A percentile compares a stretch with the other conserved stretches of the same genome.
phyloP scores from a whole-genome alignment of 2,888 invertebrate species.

The Danaus chrysippus region DNA sequence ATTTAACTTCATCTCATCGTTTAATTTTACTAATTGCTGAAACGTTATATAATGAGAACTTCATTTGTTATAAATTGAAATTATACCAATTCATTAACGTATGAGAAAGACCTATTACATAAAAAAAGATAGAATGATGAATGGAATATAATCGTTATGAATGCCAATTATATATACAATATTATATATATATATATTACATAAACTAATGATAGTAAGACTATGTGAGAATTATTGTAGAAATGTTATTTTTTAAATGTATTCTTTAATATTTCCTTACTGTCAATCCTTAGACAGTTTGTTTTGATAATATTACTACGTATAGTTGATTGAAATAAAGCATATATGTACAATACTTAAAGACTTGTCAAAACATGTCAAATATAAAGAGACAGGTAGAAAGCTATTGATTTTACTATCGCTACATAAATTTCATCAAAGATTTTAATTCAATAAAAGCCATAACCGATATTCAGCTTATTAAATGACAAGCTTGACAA shows the following conservation, averaged over 20 bases:
- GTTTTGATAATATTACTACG: not conserved
- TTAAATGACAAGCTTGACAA: conserved; percentile 1
- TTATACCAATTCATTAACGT: too few relatives aligned
- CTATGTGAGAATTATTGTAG: too few relatives aligned
- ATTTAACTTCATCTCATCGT: too few relatives aligned
- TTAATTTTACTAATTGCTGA: too few relatives aligned
- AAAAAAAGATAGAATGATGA: conserved; percentile 8
- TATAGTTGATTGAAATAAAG: conserved; percentile 10
- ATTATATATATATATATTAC: conserved; percentile 17
- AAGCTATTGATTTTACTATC: too few relatives aligned
- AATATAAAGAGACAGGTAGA: too few relatives aligned
- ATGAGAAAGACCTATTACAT: too few relatives aligned
- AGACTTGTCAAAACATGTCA: not conserved
- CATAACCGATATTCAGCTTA: not conserved
- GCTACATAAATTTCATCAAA: too few relatives aligned
- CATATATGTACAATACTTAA: not conserved
- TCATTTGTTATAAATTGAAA: too few relatives aligned
- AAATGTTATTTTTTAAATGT: too few relatives aligned
- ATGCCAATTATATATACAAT: conserved; percentile 17
- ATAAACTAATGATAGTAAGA: conserved; percentile 7
- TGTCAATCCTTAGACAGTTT: not conserved
- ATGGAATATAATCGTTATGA: conserved; percentile 20
- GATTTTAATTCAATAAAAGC: not conserved
- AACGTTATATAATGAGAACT: too few relatives aligned
- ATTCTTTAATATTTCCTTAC: too few relatives aligned